Conservation (phyloP, 2,797 vertebrate species). For the Avahi laniger region DNA sequence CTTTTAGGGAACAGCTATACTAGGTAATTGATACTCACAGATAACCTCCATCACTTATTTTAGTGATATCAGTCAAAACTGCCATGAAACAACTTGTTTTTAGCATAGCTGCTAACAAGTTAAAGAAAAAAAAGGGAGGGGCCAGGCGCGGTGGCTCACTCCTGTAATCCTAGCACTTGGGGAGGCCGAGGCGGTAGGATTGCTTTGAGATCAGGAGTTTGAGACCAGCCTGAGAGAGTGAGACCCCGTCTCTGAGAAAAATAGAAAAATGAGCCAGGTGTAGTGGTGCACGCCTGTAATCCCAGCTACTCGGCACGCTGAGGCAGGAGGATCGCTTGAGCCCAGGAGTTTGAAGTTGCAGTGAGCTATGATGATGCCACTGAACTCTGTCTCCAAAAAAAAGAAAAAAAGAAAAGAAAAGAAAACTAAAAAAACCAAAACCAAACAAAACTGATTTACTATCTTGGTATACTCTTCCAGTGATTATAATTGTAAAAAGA, state of each 20-base stretch:
- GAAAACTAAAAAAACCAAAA: neutral
- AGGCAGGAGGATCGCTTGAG: too few species aligned
- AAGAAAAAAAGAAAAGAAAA: neutral
- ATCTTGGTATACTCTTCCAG: neutral
- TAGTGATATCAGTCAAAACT: neutral
- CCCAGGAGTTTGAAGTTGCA: too few species aligned
- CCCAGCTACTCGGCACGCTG: too few species aligned
- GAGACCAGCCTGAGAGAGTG: too few species aligned
- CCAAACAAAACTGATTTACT: neutral
- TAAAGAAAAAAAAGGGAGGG: neutral
- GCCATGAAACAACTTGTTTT: neutral
- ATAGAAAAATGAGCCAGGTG: too few species aligned
- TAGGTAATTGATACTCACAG: neutral
- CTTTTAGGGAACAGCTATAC: neutral
- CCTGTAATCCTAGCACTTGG: too few species aligned
- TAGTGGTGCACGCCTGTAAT: too few species aligned
- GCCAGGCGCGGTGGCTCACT: too few species aligned
- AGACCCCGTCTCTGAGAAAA: too few species aligned
- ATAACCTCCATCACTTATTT: neutral
- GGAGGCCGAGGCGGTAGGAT: too few species aligned
- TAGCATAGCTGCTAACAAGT: neutral
- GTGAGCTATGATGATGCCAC: too few species aligned
- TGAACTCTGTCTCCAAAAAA: neutral
- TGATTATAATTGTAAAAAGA: neutral
- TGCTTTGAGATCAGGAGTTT: too few species aligned